Percentiles rank a stretch among this genome's conserved stretches.
Evolutionary conservation across 1,140 invertebrate genomes (phyloP).

Genomic region (Penaeus chinensis): DNA sequence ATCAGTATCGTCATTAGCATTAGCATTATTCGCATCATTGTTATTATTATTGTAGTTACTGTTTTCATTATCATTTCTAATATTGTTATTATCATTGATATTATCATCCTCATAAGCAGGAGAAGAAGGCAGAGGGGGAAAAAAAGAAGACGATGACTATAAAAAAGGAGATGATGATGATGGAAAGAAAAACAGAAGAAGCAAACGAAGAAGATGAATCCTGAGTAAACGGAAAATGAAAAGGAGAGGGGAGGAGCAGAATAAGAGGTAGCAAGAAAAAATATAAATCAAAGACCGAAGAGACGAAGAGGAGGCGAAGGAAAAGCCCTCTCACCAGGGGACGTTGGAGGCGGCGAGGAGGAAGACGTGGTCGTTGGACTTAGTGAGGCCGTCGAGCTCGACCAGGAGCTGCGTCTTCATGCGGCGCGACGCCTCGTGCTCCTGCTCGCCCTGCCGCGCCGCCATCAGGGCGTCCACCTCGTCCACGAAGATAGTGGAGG

Average conservation of each 20-base stretch:
- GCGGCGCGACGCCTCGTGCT: constrained; percentile 73
- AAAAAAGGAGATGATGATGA: too few relatives aligned
- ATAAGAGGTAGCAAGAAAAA: not conserved
- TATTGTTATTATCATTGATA: too few relatives aligned
- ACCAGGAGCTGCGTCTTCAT: constrained; percentile 82
- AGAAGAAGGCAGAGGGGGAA: too few relatives aligned
- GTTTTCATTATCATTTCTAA: too few relatives aligned
- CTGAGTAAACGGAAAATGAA: too few relatives aligned
- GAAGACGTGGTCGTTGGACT: constrained; percentile 77
- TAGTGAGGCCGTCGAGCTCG: constrained; percentile 75
- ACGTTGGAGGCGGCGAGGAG: constrained; percentile 90
- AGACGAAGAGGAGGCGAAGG: not conserved
- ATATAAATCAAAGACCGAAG: not conserved
- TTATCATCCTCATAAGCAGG: too few relatives aligned
- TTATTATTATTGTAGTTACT: too few relatives aligned
- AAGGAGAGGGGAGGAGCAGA: not conserved
- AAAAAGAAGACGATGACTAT: too few relatives aligned
- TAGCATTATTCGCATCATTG: too few relatives aligned
- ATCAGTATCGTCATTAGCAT: not conserved
- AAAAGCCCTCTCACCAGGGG: constrained; percentile 78
- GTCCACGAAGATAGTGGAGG: constrained; percentile 73
- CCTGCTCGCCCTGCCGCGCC: constrained; percentile 69
- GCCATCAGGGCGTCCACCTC: constrained; percentile 73
- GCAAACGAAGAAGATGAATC: not conserved
- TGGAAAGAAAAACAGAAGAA: too few relatives aligned